These are phyloP conservation scores for Penaeus vannamei DNA, from an alignment of 1,140 invertebrate genomes.

Conservation along the genomic window DNA sequence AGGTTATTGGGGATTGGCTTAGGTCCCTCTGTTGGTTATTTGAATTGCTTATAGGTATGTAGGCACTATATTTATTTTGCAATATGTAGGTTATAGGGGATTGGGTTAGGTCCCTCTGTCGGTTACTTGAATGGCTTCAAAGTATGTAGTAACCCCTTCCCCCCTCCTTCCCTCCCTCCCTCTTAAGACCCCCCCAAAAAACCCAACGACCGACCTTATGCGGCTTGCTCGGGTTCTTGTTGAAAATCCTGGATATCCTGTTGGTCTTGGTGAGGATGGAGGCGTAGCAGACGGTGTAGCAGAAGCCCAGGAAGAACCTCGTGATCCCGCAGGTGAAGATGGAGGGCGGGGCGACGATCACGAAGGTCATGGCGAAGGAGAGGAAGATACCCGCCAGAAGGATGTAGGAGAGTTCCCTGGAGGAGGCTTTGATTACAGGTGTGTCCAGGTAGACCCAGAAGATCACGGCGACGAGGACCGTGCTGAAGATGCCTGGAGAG, in stretches of 20 bases:
- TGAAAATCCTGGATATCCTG: constrained; percentile 77
- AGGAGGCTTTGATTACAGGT: constrained; percentile 77
- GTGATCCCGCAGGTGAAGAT: constrained; percentile 74
- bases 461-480: constrained; percentile 79
- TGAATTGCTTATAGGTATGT: too few species aligned
- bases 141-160: too few species aligned
- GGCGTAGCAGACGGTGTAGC: constrained; percentile 76
- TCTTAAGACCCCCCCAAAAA: background rate
- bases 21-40: too few species aligned
- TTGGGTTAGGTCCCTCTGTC: too few species aligned
- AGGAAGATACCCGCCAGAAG: constrained; percentile 74
- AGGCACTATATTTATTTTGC: too few species aligned
- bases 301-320: constrained; percentile 75
- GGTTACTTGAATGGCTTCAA: too few species aligned
- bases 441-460: constrained; percentile 79
- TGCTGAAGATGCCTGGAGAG: constrained; percentile 81
- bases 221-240: constrained; percentile 58
- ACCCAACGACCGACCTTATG: constrained; percentile 59
- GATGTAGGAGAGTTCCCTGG: constrained; percentile 74
- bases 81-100: too few species aligned
- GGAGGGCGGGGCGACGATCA: constrained; percentile 75
- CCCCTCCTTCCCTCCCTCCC: too few species aligned
- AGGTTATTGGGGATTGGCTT: too few species aligned
- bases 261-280: constrained; percentile 78
- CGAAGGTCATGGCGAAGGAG: constrained; percentile 76